phyloP scores from a whole-genome alignment of 2,888 invertebrate species.

The Drosophila demipolita region DNA sequence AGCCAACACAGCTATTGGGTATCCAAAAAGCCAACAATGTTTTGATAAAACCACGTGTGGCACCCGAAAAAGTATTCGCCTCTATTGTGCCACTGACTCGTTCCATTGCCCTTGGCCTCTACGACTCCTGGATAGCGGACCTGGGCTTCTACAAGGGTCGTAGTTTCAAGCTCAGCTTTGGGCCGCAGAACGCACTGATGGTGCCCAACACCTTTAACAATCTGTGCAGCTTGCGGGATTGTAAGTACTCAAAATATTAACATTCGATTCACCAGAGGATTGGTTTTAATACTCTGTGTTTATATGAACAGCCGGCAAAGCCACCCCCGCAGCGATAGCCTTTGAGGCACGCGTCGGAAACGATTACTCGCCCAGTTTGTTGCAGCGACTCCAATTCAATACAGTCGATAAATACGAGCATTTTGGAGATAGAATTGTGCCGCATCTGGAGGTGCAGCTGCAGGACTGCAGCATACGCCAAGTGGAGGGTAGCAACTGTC shows the following conservation, averaged over 20 bases:
- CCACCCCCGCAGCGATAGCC: constrained; percentile 47
- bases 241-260: constrained; percentile 24
- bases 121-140: constrained; percentile 86
- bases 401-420: constrained; percentile 65
- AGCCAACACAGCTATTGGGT: background rate
- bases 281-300: background rate
- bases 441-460: constrained; percentile 89
- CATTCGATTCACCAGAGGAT: background rate
- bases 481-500: constrained; percentile 86
- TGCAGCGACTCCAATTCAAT: constrained; percentile 81
- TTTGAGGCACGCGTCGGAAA: constrained; percentile 73
- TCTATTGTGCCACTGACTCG: constrained; percentile 84
- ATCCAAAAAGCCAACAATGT: constrained; percentile 56
- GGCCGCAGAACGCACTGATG: constrained; percentile 87
- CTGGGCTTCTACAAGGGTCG: constrained; percentile 87
- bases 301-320: constrained; percentile 31
- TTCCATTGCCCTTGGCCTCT: constrained; percentile 73
- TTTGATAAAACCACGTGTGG: constrained; percentile 85
- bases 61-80: constrained; percentile 84
- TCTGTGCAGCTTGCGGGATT: constrained; percentile 40
- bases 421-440: constrained; percentile 87
- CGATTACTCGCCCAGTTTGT: constrained; percentile 76
- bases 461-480: constrained; percentile 86
- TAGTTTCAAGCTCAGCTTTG: constrained; percentile 91
- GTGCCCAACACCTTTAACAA: constrained; percentile 85